Conservation (phyloP, 2,113 vertebrate species). For the Puntigrus tetrazona region DNA sequence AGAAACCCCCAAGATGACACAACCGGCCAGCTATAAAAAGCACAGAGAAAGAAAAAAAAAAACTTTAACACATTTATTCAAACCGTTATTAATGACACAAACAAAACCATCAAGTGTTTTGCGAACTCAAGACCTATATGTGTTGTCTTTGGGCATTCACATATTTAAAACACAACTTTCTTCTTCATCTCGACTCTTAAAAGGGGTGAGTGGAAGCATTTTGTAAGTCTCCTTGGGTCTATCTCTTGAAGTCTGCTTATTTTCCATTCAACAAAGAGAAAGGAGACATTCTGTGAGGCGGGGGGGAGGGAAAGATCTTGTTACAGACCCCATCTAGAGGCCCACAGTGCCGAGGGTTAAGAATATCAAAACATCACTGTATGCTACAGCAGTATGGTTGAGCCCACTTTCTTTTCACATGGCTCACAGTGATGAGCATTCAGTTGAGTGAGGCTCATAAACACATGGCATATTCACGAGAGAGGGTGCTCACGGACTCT, state of each 20-base stretch:
- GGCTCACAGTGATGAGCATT: constrained; percentile 33
- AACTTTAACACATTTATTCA: not conserved
- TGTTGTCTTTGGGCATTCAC: not conserved
- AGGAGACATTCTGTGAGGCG: constrained; percentile 16
- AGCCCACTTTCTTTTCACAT: constrained; percentile 11
- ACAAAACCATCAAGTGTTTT: not conserved
- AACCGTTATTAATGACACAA: not conserved
- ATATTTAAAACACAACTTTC: not conserved
- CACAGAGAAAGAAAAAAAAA: not conserved
- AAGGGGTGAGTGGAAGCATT: not conserved
- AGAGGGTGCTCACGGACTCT: constrained; percentile 23
- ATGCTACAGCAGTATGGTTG: not conserved
- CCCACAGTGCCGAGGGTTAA: constrained; percentile 20
- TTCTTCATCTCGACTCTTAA: not conserved
- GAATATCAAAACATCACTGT: constrained; percentile 38
- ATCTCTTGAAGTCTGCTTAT: constrained; percentile 10
- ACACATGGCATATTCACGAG: constrained; percentile 26
- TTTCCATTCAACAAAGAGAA: constrained; percentile 38
- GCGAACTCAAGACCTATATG: not conserved
- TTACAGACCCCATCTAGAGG: constrained; percentile 34
- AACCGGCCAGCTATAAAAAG: constrained; percentile 83
- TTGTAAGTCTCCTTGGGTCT: not conserved
- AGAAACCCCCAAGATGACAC: constrained; percentile 94
- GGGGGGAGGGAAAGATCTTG: constrained; percentile 19
- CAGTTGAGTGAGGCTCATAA: constrained; percentile 25